These are phyloP conservation scores for Selene dorsalis DNA, from an alignment of 2,797 vertebrate genomes.

Conservation along the genomic window DNA sequence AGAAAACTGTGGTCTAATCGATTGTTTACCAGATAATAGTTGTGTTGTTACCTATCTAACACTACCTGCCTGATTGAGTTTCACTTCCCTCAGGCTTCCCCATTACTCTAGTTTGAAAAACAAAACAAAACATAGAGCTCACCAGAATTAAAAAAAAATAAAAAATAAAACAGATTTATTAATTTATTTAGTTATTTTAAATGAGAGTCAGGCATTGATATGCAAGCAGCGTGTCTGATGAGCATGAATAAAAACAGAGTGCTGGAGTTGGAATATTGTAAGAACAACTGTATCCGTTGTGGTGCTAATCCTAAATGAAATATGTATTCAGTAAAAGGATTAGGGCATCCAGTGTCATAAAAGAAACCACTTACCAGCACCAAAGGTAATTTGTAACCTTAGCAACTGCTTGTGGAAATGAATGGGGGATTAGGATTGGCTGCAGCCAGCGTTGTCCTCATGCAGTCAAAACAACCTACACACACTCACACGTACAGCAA, in stretches of 20 bases:
- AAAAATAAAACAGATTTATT: constrained; percentile 52
- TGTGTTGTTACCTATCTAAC: constrained; percentile 64
- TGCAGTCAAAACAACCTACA: constrained; percentile 78
- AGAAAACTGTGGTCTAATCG: constrained; percentile 65
- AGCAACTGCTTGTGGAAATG: constrained; percentile 95
- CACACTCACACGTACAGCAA: constrained; percentile 18
- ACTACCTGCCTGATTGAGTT: constrained; percentile 76
- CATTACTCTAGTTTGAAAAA: constrained; percentile 38
- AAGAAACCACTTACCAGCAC: constrained; percentile 94
- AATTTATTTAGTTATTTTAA: constrained; percentile 72
- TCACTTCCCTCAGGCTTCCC: constrained; percentile 79
- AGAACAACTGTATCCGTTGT: constrained; percentile 85
- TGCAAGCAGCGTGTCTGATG: constrained; percentile 69
- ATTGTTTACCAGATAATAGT: constrained; percentile 75
- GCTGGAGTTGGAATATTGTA: constrained; percentile 76
- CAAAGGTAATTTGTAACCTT: constrained; percentile 98
- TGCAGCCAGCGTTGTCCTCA: constrained; percentile 88
- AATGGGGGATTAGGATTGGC: constrained; percentile 89
- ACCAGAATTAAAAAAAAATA: constrained; percentile 22
- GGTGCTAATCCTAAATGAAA: constrained; percentile 89
- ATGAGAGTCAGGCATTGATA: constrained; percentile 71
- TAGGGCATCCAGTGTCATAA: constrained; percentile 88
- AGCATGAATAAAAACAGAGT: constrained; percentile 77
- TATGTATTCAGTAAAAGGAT: constrained; percentile 89
- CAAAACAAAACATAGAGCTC: constrained; percentile 10